These are phyloP conservation scores for Agapornis canus DNA, from an alignment of 2,797 vertebrate species.

Conservation along the genomic window DNA sequence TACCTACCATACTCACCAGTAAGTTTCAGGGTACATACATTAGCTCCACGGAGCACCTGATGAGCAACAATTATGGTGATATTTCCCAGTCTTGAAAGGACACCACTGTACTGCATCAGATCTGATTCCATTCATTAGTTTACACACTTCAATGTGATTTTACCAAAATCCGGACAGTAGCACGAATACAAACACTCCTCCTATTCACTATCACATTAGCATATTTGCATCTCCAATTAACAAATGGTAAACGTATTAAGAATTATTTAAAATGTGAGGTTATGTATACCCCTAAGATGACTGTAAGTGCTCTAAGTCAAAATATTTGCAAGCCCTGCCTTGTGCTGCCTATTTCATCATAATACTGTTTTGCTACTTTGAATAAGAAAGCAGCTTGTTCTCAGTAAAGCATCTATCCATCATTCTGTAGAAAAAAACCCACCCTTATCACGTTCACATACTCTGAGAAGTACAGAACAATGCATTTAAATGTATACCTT, in stretches of 20 bases:
- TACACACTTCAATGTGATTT: neutral
- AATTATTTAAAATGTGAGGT: neutral
- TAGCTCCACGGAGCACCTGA: slow-evolving; percentile 31
- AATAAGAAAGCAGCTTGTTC: slow-evolving; percentile 25
- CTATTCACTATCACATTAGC: neutral
- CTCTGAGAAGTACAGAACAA: slow-evolving; percentile 18
- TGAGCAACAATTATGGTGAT: slow-evolving; percentile 1
- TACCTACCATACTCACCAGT: neutral
- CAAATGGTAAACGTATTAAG: neutral
- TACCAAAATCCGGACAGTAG: neutral
- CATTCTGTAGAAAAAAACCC: neutral
- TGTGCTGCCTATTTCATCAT: slow-evolving; percentile 15
- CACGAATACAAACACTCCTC: neutral
- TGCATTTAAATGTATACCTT: slow-evolving; percentile 3
- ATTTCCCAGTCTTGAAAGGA: slow-evolving; percentile 3
- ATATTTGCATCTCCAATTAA: neutral
- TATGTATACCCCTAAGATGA: neutral
- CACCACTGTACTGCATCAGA: neutral
- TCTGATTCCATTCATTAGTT: neutral
- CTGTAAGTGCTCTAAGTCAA: neutral
- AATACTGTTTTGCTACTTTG: slow-evolving; percentile 7
- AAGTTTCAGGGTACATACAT: neutral
- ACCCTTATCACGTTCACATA: neutral
- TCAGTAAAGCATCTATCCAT: slow-evolving; percentile 21
- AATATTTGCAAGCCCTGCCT: slow-evolving; percentile 57